Evolutionary conservation across 2,888 invertebrate genomes (phyloP), one percentile per base, ranked within the genome.

Genomic region (Limenitis camilla): DNA sequence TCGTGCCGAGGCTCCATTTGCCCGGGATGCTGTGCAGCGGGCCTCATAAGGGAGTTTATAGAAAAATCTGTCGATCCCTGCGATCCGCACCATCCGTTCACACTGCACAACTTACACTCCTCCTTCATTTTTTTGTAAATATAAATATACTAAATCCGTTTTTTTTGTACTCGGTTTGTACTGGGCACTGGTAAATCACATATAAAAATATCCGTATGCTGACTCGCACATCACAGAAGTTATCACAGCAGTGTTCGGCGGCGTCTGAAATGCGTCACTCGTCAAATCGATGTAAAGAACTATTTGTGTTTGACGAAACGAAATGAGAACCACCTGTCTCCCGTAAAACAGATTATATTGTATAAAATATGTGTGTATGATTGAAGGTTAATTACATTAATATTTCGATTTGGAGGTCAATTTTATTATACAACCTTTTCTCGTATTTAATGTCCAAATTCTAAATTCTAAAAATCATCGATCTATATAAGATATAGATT

Each of bases 111-210:
- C 63, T 84, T 85, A 65, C 87, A 88, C 76, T 88, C 87, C 69
- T 88, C 86, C 74, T 88, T 88, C 88, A 88, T 88, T 52, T 65
- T 76, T 70, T 61, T 74, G 72, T 75, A 75, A 74, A 73, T 76
- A 77, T 70, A 75, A 71, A 75, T 68, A 72, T 58, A 63, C 64
- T 71, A 69, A 53, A 55, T 81, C 83, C 84, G 81, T 78, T 85
- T 86, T 85, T 86, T 81, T 85, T 84, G 87, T 87, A 87, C 87
- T 87, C 84, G 86, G 85, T 85, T 84, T 86, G 87, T 87, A 87
- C 87, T 81, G 79, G 84, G 81, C 83, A 83, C 82, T 83, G 77
- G 73, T 87, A 86, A 86, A 87, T 87, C 83, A 87, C 86, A 86
- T 86, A 85, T 77, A 87, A 84, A 86, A 86, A 85, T 86, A 86